These are phyloP conservation scores for Hafferia zeledoni DNA, from an alignment of 2,797 vertebrate genomes.

Conservation along the genomic window DNA sequence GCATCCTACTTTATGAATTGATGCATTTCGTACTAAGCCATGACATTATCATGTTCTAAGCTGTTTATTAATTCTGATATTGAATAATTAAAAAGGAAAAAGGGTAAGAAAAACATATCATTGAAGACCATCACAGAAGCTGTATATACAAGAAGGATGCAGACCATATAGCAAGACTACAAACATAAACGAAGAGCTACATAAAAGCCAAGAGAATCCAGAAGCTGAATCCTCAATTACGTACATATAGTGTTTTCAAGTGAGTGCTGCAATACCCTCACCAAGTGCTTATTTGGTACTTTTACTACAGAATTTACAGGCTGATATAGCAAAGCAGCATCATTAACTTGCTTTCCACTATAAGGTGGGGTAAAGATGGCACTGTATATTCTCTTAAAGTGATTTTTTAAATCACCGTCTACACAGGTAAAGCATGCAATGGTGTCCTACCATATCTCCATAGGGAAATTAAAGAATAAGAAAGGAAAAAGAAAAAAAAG, in stretches of 20 bases:
- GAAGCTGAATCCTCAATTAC: not conserved
- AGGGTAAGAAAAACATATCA: not conserved
- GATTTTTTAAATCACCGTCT: not conserved
- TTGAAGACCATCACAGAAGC: not conserved
- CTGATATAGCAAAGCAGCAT: not conserved
- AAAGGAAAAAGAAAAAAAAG: not conserved
- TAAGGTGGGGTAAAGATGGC: not conserved
- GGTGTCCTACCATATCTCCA: not conserved
- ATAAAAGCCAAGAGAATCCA: not conserved
- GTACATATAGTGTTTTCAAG: not conserved
- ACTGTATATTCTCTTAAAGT: not conserved
- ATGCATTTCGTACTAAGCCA: not conserved
- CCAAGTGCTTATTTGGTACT: not conserved
- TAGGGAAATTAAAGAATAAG: not conserved
- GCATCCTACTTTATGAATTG: not conserved
- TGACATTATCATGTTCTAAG: conserved; percentile 23
- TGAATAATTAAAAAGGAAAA: conserved; percentile 15
- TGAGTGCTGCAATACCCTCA: not conserved
- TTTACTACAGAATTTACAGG: not conserved
- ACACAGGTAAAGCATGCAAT: not conserved
- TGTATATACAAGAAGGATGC: not conserved
- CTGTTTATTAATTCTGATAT: conserved; percentile 1
- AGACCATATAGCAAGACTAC: not conserved
- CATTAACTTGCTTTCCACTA: not conserved
- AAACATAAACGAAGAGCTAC: not conserved